Base-by-base conservation (phyloP, 2,888 invertebrate genomes). In the Diloba caeruleocephala region DNA sequence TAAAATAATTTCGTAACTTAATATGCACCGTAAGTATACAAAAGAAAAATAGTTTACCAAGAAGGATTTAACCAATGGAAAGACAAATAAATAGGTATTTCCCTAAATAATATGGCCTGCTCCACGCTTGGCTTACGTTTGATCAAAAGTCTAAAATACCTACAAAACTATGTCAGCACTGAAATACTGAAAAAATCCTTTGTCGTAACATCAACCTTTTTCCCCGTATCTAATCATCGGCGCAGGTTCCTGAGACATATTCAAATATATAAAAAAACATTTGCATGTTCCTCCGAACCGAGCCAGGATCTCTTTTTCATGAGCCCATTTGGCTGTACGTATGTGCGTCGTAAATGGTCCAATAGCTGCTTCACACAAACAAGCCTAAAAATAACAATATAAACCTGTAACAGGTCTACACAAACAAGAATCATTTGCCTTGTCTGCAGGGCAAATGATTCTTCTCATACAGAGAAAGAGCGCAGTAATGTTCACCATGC, bases 281-380 rank as follows among this genome's bases (percentile, higher is more conserved):
- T 85, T 83, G 79, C 85, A 84, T 85, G 83, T 77, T 74, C 78
- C 60, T 7, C 71, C 75, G 71, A 79, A 82, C 80, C 77, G 76
- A 63, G 67, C 44, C 56, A 60, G 63, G 71, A 87, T 85, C 79
- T 81, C 82, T 76, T 84, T 87, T 88, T 85, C 87, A 87, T 86
- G 83, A 78, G 74, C 76, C 81, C 81, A 86, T 88, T 89, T 88
- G 88, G 87, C 85, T 79, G 79, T 74, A 61, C 75, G 79, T 64
- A 68, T 65, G 71, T 74, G 62, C 45, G 65, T 81, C 83, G 83
- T 85, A 83, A 84, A 84, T 80, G 64, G 70, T 71, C 61, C 78
- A 80, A 83, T 81, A 81, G 78, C 76, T 76, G 74, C 78, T 74
- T 74, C 76, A 76, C 76, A 79, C 79, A 81, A 82, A 84, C 79